Percentiles rank a stretch among this genome's conserved stretches.
These are phyloP conservation scores for Riptortus pedestris DNA, from an alignment of 1,140 invertebrate species.

Conservation along the genomic window DNA sequence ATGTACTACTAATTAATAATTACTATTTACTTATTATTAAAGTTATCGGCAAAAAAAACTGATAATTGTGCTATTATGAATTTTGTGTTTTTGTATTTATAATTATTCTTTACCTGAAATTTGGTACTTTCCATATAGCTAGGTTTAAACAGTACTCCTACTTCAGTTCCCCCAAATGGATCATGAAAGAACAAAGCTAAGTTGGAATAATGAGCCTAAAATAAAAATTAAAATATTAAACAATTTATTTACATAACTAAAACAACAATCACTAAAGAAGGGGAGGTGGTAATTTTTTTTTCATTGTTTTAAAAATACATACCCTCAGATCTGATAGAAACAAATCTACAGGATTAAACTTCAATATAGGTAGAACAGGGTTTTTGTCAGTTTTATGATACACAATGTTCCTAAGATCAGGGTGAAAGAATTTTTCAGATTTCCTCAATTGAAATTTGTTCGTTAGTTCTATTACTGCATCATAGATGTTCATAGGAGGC, in stretches of 20 bases:
- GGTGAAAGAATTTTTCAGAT: neutral
- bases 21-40: neutral
- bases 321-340: slow-evolving; percentile 68
- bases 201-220: slow-evolving; percentile 61
- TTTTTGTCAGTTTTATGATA: neutral
- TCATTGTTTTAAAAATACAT: too few relatives aligned
- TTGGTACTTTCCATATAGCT: slow-evolving; percentile 46
- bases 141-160: slow-evolving; percentile 76
- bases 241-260: slow-evolving; percentile 13
- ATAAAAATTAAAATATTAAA: slow-evolving; percentile 18
- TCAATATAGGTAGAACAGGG: slow-evolving; percentile 54
- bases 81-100: neutral
- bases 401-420: neutral
- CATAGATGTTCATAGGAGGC: slow-evolving; percentile 55
- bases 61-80: neutral
- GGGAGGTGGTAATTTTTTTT: neutral
- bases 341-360: slow-evolving; percentile 60
- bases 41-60: neutral
- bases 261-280: neutral
- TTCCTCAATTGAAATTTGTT: neutral
- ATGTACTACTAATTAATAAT: neutral
- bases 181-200: slow-evolving; percentile 83
- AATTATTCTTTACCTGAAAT: slow-evolving; percentile 51
- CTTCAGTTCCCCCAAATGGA: slow-evolving; percentile 63
- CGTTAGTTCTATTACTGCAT: slow-evolving; percentile 65